Percentiles rank a stretch among this genome's conserved stretches.
Conservation (phyloP, 2,113 vertebrate genomes). For the Heterocephalus glaber region DNA sequence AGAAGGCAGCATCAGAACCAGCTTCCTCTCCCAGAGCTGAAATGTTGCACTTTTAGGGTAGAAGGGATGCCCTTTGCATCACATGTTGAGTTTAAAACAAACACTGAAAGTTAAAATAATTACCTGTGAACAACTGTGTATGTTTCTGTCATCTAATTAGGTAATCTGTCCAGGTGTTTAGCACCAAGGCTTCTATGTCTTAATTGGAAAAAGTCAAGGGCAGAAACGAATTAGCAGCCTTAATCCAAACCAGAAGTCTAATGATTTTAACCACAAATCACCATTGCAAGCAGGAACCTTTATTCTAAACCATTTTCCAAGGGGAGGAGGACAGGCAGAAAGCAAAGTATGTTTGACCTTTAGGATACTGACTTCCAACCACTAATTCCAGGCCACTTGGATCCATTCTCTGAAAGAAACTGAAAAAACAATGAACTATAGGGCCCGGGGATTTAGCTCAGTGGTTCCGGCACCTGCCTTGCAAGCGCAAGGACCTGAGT, state of each 20-base stretch:
- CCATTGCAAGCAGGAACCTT: slow-evolving; percentile 63
- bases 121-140: slow-evolving; percentile 70
- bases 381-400: slow-evolving; percentile 41
- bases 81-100: not conserved
- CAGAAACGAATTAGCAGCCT: slow-evolving; percentile 85
- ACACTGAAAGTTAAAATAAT: slow-evolving; percentile 77
- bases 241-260: slow-evolving; percentile 86
- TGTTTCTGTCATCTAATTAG: slow-evolving; percentile 82
- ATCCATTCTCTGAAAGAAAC: not conserved
- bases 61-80: not conserved
- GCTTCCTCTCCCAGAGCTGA: not conserved
- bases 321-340: not conserved
- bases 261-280: slow-evolving; percentile 82
- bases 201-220: slow-evolving; percentile 87
- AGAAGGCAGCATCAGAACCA: not conserved
- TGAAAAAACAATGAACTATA: not conserved
- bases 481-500: too few relatives aligned
- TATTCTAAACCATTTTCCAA: slow-evolving; percentile 55
- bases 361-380: slow-evolving; percentile 32
- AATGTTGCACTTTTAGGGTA: not conserved
- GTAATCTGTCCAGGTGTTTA: slow-evolving; percentile 85
- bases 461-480: too few relatives aligned
- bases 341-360: slow-evolving; percentile 40
- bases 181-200: slow-evolving; percentile 75
- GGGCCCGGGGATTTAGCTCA: too few relatives aligned